These are phyloP conservation scores for Trachythela sp. DNA, from an alignment of 64 coral and sea anemone species.

Conservation along the genomic window DNA sequence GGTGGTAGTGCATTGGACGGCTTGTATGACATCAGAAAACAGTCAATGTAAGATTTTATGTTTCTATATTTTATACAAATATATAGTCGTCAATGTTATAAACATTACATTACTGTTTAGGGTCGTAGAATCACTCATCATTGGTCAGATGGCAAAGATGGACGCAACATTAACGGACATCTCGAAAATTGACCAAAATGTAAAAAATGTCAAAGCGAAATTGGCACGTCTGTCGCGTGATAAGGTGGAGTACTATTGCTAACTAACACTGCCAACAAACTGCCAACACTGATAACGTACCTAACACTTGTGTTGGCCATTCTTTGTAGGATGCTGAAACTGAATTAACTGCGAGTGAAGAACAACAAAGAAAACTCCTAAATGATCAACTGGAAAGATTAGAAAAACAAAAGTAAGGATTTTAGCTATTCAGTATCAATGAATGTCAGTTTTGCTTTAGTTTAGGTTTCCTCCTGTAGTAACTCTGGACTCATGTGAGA, in stretches of 20 bases:
- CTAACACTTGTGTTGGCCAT: not conserved
- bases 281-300: not conserved
- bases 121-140: not conserved
- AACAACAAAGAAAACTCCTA: not conserved
- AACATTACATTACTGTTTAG: not conserved
- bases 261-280: too few relatives aligned
- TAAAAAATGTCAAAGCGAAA: not conserved
- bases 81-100: too few relatives aligned
- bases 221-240: not conserved
- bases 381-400: not conserved
- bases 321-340: not conserved
- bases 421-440: not conserved
- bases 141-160: slow-evolving; percentile 4
- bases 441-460: too few relatives aligned
- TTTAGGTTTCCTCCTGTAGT: not conserved
- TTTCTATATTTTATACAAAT: too few relatives aligned
- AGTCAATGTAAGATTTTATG: slow-evolving; percentile 62
- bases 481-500: too few relatives aligned
- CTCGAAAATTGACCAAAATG: not conserved
- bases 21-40: slow-evolving; percentile 75
- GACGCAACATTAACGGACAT: slow-evolving; percentile 8
- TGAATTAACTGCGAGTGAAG: not conserved
- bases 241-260: not conserved
- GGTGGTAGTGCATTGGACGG: slow-evolving; percentile 62
- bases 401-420: slow-evolving; percentile 15